phyloP scores from a whole-genome alignment of 2,888 invertebrate genomes.

The Netelia inedita region DNA sequence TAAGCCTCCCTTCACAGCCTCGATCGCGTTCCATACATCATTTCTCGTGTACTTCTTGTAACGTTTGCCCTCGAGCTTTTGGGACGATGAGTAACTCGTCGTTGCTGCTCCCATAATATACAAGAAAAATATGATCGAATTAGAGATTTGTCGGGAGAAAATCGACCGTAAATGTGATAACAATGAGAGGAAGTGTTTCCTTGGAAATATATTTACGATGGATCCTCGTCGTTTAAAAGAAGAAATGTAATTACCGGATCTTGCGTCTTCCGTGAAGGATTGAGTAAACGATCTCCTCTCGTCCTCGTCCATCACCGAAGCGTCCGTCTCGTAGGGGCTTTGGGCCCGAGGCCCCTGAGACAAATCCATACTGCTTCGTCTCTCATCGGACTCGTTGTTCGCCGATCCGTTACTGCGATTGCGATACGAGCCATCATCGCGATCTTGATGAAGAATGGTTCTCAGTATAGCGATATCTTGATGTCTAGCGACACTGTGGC shows the following conservation, averaged over 20 bases:
- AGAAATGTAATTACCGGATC: slow-evolving; percentile 64
- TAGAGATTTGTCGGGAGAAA: not conserved
- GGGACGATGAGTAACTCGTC: slow-evolving; percentile 89
- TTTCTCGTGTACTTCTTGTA: slow-evolving; percentile 96
- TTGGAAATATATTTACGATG: too few species aligned
- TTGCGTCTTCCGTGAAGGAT: slow-evolving; percentile 57
- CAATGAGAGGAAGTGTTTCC: too few species aligned
- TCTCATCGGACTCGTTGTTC: slow-evolving; percentile 87
- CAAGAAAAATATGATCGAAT: not conserved
- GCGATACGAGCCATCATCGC: slow-evolving; percentile 89
- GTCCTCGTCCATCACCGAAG: slow-evolving; percentile 90
- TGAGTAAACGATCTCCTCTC: slow-evolving; percentile 86
- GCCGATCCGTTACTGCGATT: slow-evolving; percentile 88
- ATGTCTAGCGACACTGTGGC: slow-evolving; percentile 79
- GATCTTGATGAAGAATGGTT: slow-evolving; percentile 93
- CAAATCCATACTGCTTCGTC: slow-evolving; percentile 79
- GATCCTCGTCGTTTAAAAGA: too few species aligned
- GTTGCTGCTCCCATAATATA: slow-evolving; percentile 18
- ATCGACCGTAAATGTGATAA: too few species aligned
- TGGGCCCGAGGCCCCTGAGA: slow-evolving; percentile 69
- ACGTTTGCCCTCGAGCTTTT: slow-evolving; percentile 96
- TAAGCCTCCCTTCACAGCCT: slow-evolving; percentile 95
- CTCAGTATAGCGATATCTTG: slow-evolving; percentile 94
- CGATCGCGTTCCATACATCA: slow-evolving; percentile 95
- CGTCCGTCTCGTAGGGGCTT: slow-evolving; percentile 90